Conservation (phyloP, 2,797 vertebrate genomes). For the Periophthalmus magnuspinnatus region DNA sequence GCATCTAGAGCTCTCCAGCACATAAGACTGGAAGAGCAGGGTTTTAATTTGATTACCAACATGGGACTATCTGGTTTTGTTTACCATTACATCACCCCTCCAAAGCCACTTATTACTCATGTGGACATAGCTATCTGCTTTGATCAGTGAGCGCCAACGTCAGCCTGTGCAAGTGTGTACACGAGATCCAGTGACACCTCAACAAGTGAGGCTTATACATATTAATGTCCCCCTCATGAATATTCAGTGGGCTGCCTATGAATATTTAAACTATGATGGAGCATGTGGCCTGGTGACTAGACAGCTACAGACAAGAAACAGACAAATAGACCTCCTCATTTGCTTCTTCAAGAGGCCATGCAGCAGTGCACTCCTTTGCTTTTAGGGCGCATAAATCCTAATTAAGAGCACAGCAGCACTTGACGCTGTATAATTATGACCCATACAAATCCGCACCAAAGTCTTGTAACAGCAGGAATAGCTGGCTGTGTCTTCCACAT, state of each 20-base stretch:
- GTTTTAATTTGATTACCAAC: constrained; percentile 19
- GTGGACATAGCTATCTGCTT: constrained; percentile 36
- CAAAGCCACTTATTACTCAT: constrained; percentile 23
- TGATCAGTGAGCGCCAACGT: constrained; percentile 53
- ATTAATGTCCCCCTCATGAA: constrained; percentile 65
- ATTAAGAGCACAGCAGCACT: constrained; percentile 51
- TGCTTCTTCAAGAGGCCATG: constrained; percentile 41
- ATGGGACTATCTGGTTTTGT: constrained; percentile 21
- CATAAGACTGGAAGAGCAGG: background rate
- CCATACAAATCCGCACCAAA: background rate
- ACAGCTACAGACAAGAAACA: constrained; percentile 69
- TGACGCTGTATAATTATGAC: background rate
- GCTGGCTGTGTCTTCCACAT: background rate
- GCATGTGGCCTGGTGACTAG: constrained; percentile 65
- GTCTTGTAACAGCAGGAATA: background rate
- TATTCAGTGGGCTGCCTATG: constrained; percentile 64
- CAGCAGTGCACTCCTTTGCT: constrained; percentile 28
- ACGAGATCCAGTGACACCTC: constrained; percentile 69
- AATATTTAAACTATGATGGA: constrained; percentile 77
- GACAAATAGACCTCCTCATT: constrained; percentile 67
- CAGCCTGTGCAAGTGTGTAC: constrained; percentile 47
- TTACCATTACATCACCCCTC: constrained; percentile 35
- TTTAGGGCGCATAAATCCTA: constrained; percentile 49
- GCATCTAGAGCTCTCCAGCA: background rate
- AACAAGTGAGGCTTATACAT: constrained; percentile 70